These are phyloP conservation scores for Recurvirostra avosetta DNA, from an alignment of 2,113 vertebrate species.

Conservation along the genomic window DNA sequence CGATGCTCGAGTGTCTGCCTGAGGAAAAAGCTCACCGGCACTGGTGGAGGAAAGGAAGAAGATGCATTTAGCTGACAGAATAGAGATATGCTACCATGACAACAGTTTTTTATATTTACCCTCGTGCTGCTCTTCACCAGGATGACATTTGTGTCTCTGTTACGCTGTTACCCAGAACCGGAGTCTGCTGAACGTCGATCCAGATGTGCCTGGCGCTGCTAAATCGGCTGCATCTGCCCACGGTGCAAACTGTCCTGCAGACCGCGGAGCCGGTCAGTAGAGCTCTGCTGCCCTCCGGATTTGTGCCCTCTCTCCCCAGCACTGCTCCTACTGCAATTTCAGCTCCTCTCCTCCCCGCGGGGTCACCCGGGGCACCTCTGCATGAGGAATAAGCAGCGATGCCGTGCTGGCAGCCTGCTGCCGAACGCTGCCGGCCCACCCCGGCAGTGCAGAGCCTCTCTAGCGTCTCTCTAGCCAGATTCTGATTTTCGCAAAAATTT, in stretches of 20 bases:
- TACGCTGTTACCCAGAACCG: background rate
- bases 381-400: no score
- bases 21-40: background rate
- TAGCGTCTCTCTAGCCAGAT: background rate
- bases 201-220: background rate
- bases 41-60: background rate
- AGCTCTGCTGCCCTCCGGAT: background rate
- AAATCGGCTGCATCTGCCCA: background rate
- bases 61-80: background rate
- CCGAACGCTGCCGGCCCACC: background rate
- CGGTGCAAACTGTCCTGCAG: no score
- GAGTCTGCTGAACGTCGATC: background rate
- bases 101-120: background rate
- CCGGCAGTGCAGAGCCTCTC: background rate
- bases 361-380: background rate
- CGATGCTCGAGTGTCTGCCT: background rate
- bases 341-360: fast-evolving
- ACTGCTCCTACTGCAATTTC: background rate
- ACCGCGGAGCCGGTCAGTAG: background rate
- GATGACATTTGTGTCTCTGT: background rate
- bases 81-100: background rate
- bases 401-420: background rate
- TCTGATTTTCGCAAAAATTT: background rate
- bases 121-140: background rate
- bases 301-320: background rate